Evolutionary conservation across 2,113 vertebrate genomes (phyloP), one percentile per base, ranked within the genome.

Genomic region (Phalacrocorax aristotelis): DNA sequence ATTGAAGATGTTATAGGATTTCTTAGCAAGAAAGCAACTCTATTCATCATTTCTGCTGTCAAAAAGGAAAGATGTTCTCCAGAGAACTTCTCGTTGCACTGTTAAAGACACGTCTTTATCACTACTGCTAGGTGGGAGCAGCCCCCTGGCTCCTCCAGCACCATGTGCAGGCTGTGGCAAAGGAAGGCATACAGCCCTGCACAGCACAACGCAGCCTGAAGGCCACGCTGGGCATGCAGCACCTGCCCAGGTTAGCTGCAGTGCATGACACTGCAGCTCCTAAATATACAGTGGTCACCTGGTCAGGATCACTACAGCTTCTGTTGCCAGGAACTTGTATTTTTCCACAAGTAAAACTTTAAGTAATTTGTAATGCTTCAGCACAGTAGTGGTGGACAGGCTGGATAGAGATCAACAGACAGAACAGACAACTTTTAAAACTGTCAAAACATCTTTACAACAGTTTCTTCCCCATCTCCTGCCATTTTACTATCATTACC

Each of bases 91-190:
- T 65, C 74, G 20, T 57, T 62, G 34, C 18, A 7, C 34, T 52
- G 20, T 34, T 77, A 42, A 60, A 80, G 72, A n/a, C 19, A 54
- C 32, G 20, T 17, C 19, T 83, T 49, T 60, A 15, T 34, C 61
- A 40, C 6, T 23, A 71, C 42, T 15, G 19, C 51, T 44, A 61
- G 5, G 13, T 38, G 8, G 25, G 32, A 83, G 44, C 27, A 68
- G 29, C 44, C 36, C 62, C 8, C 36, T 29, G 38, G 22, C 61
- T 78, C 16, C 19, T 48, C 12, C 2, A 2, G 46, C 34, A 14
- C 30, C 3, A 2, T 2, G 25, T 15, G 8, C 2, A 15, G 13
- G 40, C 29, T 42, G 10, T 2, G 11, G 13, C 3, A 0, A 34
- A 32, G 36, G 46, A 46, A 15, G 48, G 10, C 3, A 46, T 46